Evolutionary conservation across 2,797 vertebrate genomes (phyloP), one percentile per base, ranked within the genome.

Genomic region (Cyclopterus lumpus): DNA sequence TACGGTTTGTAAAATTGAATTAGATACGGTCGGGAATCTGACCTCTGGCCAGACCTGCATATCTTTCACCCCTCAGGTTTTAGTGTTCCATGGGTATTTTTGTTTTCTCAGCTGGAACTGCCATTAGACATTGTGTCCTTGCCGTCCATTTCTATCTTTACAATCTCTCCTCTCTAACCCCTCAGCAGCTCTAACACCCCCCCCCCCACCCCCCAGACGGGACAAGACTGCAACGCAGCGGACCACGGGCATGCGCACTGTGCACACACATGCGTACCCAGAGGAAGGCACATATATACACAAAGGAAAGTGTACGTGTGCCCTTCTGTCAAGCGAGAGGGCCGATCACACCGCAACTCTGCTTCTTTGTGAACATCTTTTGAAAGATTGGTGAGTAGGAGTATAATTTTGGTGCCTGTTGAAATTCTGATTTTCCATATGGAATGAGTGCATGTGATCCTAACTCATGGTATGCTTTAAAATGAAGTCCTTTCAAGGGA

Each of bases 1-100:
- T 95, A 94, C 93, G 94, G 92, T 95, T 95, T 93, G 93, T 94
- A 92, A 95, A 95, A 95, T 95, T 95, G 91, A 95, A 95, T 96
- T 96, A 94, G 94, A 93, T 92, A 92, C 88, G 93, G 90, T 92
- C 88, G 91, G 94, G 94, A 95, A 95, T 93, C 93, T 94, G 93
- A 95, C 94, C 95, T 94, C 91, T 89, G 74, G 83, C 88, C 86
- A 93, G 92, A 92, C 87, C 92, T 81, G 77, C 91, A 90, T 90
- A 93, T 93, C 94, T 94, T 94, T 93, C 88, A 90, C 92, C 93
- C 93, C 85, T 92, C 92, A 91, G 89, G 89, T 95, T 94, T 93
- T 93, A 92, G 92, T 94, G 91, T 92, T 94, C 91, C 91, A 84
- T 77, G 84, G 83, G 90, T 94, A 90, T 91, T 94, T 94, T 90